Evolutionary conservation across 1,140 invertebrate species (phyloP).

Genomic region (Augochlora pura): DNA sequence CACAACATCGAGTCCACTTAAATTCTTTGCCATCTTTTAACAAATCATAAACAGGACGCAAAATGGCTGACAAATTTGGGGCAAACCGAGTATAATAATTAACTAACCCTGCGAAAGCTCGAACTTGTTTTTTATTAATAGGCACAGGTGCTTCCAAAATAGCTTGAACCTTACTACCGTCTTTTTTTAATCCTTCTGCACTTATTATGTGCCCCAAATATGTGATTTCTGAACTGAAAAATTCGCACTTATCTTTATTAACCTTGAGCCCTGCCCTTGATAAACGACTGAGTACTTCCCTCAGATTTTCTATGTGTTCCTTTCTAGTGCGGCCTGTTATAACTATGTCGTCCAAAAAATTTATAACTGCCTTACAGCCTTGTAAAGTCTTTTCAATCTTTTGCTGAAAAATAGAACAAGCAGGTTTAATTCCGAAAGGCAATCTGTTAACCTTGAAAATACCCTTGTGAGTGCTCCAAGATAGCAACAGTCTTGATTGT

Average conservation of each 20-base stretch:
- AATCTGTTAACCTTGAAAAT: no score
- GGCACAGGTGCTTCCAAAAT: background rate
- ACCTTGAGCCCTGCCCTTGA: background rate
- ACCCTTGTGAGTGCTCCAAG: no score
- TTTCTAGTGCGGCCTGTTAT: no score
- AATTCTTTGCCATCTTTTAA: background rate
- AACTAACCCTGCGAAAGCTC: background rate
- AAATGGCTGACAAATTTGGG: background rate
- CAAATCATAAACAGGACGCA: background rate
- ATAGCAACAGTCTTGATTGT: no score
- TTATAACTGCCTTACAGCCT: no score
- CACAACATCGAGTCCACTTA: no score
- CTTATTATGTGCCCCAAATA: background rate
- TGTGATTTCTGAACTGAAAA: background rate
- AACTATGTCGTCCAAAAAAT: no score
- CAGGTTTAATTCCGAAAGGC: no score
- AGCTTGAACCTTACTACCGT: background rate
- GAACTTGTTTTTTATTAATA: background rate
- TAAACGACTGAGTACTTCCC: no score
- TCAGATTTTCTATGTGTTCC: no score
- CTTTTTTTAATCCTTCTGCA: background rate
- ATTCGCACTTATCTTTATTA: background rate
- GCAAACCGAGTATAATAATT: background rate
- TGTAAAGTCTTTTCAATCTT: no score
- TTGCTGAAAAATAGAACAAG: no score